Evolutionary conservation across 1,140 invertebrate species (phyloP).

Genomic region (Cotesia glomerata): DNA sequence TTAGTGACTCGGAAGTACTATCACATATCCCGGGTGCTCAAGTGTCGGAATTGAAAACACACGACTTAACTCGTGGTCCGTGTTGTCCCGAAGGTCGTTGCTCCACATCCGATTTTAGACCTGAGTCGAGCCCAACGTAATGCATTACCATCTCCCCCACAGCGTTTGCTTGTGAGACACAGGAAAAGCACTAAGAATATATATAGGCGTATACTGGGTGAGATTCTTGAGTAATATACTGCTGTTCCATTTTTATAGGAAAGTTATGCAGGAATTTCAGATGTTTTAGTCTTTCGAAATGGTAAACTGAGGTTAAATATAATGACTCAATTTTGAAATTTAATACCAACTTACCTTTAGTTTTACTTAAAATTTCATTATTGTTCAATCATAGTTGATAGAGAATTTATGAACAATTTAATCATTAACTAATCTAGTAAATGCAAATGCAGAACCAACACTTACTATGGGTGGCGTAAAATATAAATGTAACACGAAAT

Average conservation of each 20-base stretch:
- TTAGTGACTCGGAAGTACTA: background rate
- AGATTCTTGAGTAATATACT: background rate
- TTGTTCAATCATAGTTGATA: too few relatives aligned
- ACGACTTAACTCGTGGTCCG: constrained; percentile 34
- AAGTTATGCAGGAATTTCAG: too few relatives aligned
- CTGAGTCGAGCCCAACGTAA: constrained; percentile 20
- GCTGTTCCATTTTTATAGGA: background rate
- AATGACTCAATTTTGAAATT: too few relatives aligned
- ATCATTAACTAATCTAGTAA: too few relatives aligned
- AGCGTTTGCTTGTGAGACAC: background rate
- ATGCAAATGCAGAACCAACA: too few relatives aligned
- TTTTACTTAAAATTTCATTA: too few relatives aligned
- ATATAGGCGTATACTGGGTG: background rate
- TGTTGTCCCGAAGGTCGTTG: constrained; percentile 63
- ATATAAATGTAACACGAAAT: too few relatives aligned
- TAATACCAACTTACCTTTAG: too few relatives aligned
- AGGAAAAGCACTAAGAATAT: constrained; percentile 9
- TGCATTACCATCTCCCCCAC: constrained; percentile 33
- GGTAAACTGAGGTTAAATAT: too few relatives aligned
- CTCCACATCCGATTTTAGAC: constrained; percentile 63
- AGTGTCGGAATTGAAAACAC: background rate
- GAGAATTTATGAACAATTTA: too few relatives aligned
- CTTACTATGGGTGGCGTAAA: too few relatives aligned
- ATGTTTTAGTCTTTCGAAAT: too few relatives aligned
- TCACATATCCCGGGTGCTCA: background rate